Evolutionary conservation across 1,140 invertebrate species (phyloP).

Genomic region (Anadara kagoshimensis): DNA sequence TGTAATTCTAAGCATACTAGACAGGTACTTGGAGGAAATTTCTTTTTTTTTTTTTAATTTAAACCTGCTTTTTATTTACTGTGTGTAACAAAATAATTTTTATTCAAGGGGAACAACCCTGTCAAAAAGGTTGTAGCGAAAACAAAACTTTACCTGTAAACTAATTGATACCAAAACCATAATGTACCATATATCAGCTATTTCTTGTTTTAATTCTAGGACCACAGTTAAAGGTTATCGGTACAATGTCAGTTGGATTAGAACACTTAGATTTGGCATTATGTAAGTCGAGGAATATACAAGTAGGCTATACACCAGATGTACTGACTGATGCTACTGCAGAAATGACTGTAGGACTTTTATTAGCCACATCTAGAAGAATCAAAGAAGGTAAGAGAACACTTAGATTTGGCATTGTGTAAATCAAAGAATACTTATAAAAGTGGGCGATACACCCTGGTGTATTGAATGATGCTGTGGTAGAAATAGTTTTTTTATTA

Average conservation of each 20-base stretch:
- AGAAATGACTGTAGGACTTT: conserved; percentile 87
- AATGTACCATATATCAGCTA: not conserved
- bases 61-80: no score
- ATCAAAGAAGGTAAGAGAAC: conserved; percentile 85
- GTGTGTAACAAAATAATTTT: no score
- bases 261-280: conserved; percentile 77
- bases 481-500: conserved; percentile 81
- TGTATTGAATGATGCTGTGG: conserved; percentile 93
- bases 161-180: not conserved
- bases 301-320: conserved; percentile 89
- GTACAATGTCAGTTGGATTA: conserved; percentile 91
- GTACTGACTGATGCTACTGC: conserved; percentile 95
- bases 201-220: conserved; percentile 75
- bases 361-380: conserved; percentile 86
- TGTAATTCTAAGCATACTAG: no score
- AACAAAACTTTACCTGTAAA: not conserved
- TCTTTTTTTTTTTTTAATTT: no score
- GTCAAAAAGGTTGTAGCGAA: not conserved
- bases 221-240: conserved; percentile 86
- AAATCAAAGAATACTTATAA: conserved; percentile 63
- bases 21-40: no score
- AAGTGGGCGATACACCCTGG: conserved; percentile 90
- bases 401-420: conserved; percentile 76
- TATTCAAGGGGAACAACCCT: no score
- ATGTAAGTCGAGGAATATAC: conserved; percentile 72